These are phyloP conservation scores for Telenomus remus DNA, from an alignment of 1,140 invertebrate species.

Conservation along the genomic window DNA sequence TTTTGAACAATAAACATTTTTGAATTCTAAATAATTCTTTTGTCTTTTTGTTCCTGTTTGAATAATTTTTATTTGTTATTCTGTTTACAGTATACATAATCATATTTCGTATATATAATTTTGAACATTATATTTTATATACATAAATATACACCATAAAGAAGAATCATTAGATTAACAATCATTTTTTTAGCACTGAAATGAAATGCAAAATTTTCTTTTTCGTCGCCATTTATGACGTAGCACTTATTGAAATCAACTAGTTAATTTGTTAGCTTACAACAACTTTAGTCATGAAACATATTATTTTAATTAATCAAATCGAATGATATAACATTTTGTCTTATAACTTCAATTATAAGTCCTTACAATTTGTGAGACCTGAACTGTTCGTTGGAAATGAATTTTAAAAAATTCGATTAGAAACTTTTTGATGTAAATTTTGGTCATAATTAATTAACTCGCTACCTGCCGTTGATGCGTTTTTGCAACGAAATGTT, in stretches of 20 bases:
- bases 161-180: constrained; percentile 39
- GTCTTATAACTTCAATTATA: constrained; percentile 23
- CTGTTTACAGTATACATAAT: constrained; percentile 28
- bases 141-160: constrained; percentile 43
- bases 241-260: constrained; percentile 14
- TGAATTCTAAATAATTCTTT: not conserved
- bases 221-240: constrained; percentile 20
- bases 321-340: constrained; percentile 17
- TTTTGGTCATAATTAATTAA: too few species aligned
- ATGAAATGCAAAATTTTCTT: constrained; percentile 23
- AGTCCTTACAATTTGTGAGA: constrained; percentile 22
- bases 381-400: not conserved
- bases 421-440: too few species aligned
- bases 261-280: constrained; percentile 18
- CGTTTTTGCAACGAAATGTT: too few species aligned
- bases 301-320: constrained; percentile 18
- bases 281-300: constrained; percentile 7
- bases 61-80: constrained; percentile 27
- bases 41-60: not conserved
- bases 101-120: constrained; percentile 21
- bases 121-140: constrained; percentile 32
- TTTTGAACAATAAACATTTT: not conserved
- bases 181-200: constrained; percentile 16
- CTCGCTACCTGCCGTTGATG: too few species aligned
- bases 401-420: not conserved